Base-by-base conservation (phyloP, 2,888 invertebrate species). In the Aphodius granarius region DNA sequence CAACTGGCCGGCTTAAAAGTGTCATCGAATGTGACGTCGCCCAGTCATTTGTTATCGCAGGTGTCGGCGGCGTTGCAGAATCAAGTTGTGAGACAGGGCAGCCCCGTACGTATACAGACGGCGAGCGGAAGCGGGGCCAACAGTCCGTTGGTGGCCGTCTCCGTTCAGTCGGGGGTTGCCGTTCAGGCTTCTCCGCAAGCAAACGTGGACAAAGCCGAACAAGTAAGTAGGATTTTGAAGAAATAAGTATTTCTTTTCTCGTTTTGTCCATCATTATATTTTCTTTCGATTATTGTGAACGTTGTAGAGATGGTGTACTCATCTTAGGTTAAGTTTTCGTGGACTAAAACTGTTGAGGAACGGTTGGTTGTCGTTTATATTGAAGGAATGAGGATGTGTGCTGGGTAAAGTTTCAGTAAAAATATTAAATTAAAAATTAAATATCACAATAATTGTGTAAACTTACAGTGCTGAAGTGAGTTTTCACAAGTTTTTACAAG, bases 41-140 rank as follows among this genome's bases (percentile, higher is more conserved):
- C 90, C 78, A 89, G 89, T 78, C 89, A 90, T 0, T 81, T 91
- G 5, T 85, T 91, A 68, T 89, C 89, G 18, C 90, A 91, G 81
- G 88, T 89, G 71, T 88, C 90, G 17, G 89, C 89, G 80, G 90
- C 86, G 77, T 89, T 88, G 81, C 89, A 78, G 85, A 89, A 87
- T 83, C 90, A 88, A 85, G 84, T 86, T 18, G 86, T 87, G 43
- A 85, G 90, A 1, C 90, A 90, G 80, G 89, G 87, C 78, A 91
- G 90, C 83, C 92, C 91, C 76, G 91, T 92, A 21, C 89, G 90
- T 72, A 87, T 91, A 78, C 90, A 92, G 84, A 88, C 91, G 19
- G 88, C 89, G 74, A 82, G 87, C 72, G 77, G 79, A 5, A 76
- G 73, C 5, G 83, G 86, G 18, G 88, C 89, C 0, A 88, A 85